Base-by-base conservation (phyloP, 2,113 vertebrate species). In the Cranoglanis bouderius region DNA sequence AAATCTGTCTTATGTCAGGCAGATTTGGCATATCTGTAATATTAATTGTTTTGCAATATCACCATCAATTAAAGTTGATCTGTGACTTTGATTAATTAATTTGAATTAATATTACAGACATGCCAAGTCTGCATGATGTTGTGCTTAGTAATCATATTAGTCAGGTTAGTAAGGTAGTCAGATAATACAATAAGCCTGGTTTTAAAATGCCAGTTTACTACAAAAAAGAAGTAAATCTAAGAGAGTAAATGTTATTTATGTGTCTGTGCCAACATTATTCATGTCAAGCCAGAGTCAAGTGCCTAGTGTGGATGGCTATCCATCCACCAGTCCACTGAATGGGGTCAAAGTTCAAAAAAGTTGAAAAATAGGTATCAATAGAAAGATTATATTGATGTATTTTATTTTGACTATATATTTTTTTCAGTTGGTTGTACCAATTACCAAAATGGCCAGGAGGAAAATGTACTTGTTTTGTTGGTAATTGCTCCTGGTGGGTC, bases 341-440 rank as follows among this genome's bases (percentile, higher is more conserved):
- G 18, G 67, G 72, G 72, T 46, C 72, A 46, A 46, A 21, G 70
- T 74, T 78, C 6, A 82, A 38, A 57, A 51, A 13, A 57, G 32
- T 57, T 67, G 46, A 46, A 46, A 78, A 88, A 10, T 1, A 35
- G 8, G 1, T 9, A 2, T 55, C 3, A n/a, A 80, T 51, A 81
- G 8, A 55, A 55, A 35, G 3, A 14, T 6, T 19, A 35, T 19
- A 35, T 16, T 32, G 10, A 14, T 26, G 12, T 6, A 19, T 24
- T 26, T 82, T 24, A 82, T 61, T 83, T 83, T 90, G 67, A 83
- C 91, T 85, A 81, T 91, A 96, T 18, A 4, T 12, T 82, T 38
- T 38, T 26, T 24, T 12, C 5, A 6, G 21, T 14, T 38, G 55
- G 13, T 61, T 83, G 35, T 38, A 75, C 26, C 46, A 57, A 24